Conservation (phyloP, 2,797 vertebrate species). For the Molossus alvarezi region DNA sequence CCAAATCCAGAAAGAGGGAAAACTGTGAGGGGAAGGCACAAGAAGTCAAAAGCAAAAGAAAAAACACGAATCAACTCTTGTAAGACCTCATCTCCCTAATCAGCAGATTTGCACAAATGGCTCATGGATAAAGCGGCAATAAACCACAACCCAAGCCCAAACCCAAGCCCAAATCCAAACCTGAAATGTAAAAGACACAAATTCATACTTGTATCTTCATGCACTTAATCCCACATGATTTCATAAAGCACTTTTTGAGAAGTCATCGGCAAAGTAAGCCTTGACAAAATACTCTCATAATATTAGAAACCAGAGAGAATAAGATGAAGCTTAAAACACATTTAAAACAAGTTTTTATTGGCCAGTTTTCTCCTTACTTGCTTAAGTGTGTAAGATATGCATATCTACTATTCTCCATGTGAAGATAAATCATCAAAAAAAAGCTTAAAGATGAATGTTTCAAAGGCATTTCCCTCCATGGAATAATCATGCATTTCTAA, state of each 20-base stretch:
- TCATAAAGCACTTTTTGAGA: conserved; percentile 39
- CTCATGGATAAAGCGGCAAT: conserved; percentile 23
- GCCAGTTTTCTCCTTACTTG: not conserved
- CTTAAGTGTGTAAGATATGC: not conserved
- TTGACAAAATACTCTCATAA: not conserved
- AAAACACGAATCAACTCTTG: not conserved
- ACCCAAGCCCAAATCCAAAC: conserved; percentile 37
- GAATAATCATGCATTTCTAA: not conserved
- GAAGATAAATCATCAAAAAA: not conserved
- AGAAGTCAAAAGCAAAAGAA: not conserved
- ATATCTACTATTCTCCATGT: not conserved
- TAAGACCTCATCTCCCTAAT: not conserved
- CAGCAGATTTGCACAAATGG: not conserved
- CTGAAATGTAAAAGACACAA: not conserved
- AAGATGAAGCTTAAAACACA: not conserved
- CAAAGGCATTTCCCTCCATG: not conserved
- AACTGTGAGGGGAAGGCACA: not conserved
- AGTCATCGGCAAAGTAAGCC: conserved; percentile 25
- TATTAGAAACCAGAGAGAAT: conserved; percentile 4
- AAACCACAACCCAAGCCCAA: not conserved
- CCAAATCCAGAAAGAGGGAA: conserved; percentile 28
- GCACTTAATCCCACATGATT: not conserved
- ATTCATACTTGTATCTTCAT: not conserved
- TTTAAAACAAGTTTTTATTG: not conserved
- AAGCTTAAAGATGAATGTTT: not conserved